Evolutionary conservation across 2,113 vertebrate genomes (phyloP), one percentile per base, ranked within the genome.

Genomic region (Chlamydotis undulata): DNA sequence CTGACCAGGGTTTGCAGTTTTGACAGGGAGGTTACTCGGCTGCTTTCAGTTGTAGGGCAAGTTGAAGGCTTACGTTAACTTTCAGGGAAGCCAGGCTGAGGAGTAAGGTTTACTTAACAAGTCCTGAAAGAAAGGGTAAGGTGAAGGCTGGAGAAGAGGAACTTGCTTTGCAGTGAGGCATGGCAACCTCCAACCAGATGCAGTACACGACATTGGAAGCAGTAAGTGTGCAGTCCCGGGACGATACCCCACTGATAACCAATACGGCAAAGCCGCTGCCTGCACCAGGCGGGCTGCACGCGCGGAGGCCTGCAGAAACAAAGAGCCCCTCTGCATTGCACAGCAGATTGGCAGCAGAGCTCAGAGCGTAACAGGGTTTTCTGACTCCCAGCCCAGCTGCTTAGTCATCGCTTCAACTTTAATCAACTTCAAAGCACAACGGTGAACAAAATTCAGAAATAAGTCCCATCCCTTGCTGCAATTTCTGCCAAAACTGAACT

Each of bases 341-440:
- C 1, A 21, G 64, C 79, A 73, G 49, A 60, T 4, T 71, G 79
- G 70, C 78, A 90, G 57, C 57, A 57, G 35, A 80, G 45, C 82
- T 82, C 56, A 52, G 29, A 67, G 65, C 15, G 7, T 22, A 84
- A 50, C 0, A 0, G 56, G 25, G 23, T 75, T 78, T 90, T 75
- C 85, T 79, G 70, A 59, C 55, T 65, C n/a, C 83, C 65, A 81
- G 80, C 59, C 80, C 80, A 89, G 79, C 59, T 74, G 67, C 88
- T 95, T 87, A 77, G 76, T 92, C 94, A 92, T 75, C 83, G 24
- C 43, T 74, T 52, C 41, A 47, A 67, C 52, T 93, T 83, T 59
- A 83, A 89, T 81, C 93, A 94, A 59, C 71, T 81, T 70, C 29
- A 39, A 89, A 94, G 60, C 25, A 77, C 59, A 76, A 53, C 5